Evolutionary conservation across 2,888 invertebrate species (phyloP).

Genomic region (Thyatira batis): DNA sequence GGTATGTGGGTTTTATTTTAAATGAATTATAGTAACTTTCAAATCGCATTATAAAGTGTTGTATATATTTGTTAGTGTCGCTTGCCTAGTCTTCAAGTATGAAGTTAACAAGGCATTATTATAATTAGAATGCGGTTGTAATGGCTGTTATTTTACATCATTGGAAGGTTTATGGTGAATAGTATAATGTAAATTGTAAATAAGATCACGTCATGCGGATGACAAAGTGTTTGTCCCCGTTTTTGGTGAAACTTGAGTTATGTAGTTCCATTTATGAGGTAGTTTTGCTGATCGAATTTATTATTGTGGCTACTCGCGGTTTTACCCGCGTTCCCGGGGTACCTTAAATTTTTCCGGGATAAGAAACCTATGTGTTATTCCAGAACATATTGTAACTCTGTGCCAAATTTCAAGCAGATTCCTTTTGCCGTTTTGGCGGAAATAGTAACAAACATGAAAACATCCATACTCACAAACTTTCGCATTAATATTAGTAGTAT

Average conservation of each 20-base stretch:
- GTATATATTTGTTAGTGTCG: conserved; percentile 38
- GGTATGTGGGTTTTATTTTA: neutral
- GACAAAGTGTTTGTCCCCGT: neutral
- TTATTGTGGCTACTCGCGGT: no score
- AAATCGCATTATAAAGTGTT: conserved; percentile 8
- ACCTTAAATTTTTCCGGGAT: no score
- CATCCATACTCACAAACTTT: no score
- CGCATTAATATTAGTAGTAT: no score
- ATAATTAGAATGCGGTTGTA: conserved; percentile 15
- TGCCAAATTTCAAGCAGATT: no score
- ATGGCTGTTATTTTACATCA: conserved; percentile 15
- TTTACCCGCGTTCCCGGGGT: no score
- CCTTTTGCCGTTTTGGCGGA: no score
- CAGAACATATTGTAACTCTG: no score
- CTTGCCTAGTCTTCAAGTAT: conserved; percentile 22
- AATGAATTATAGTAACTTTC: neutral
- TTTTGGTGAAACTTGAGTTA: neutral
- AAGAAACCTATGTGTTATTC: no score
- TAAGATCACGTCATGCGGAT: neutral
- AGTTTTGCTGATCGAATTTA: neutral
- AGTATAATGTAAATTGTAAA: neutral
- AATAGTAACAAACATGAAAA: no score
- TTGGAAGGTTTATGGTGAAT: conserved; percentile 10
- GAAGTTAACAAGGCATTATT: conserved; percentile 27
- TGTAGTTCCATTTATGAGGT: neutral